These are phyloP conservation scores for Athrips mouffetella DNA, from an alignment of 2,888 invertebrate genomes.

Conservation along the genomic window DNA sequence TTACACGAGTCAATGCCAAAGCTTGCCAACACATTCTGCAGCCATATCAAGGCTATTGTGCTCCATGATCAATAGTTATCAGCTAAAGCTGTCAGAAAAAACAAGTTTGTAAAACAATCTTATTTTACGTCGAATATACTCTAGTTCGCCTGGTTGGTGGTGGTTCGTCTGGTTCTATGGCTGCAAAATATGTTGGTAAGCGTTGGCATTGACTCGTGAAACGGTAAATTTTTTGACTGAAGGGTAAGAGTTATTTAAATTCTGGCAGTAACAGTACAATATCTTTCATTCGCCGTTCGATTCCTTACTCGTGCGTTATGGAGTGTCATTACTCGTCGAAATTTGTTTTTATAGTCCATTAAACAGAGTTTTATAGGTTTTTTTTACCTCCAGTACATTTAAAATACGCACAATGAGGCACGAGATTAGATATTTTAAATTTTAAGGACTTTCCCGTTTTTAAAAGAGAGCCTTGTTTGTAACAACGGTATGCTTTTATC, in stretches of 20 bases:
- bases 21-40: no score
- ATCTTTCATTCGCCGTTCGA: conserved; percentile 5
- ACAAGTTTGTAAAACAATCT: no score
- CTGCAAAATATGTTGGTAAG: no score
- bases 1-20: no score
- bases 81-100: no score
- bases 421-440: conserved; percentile 7
- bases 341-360: conserved; percentile 29
- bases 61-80: no score
- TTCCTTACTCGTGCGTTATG: conserved; percentile 20
- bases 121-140: no score
- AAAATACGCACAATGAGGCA: conserved; percentile 4
- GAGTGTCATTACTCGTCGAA: conserved; percentile 24
- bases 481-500: conserved; percentile 3
- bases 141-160: no score
- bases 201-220: no score
- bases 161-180: no score
- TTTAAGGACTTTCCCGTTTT: conserved; percentile 4
- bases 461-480: not conserved
- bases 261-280: not conserved
- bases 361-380: conserved; percentile 25
- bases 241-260: not conserved
- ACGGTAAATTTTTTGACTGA: not conserved
- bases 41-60: no score
- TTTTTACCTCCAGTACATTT: conserved; percentile 8